A percentile compares a stretch with the other conserved stretches of the same genome.
Evolutionary conservation across 2,113 vertebrate species (phyloP).

Genomic region (Smithornis capensis): DNA sequence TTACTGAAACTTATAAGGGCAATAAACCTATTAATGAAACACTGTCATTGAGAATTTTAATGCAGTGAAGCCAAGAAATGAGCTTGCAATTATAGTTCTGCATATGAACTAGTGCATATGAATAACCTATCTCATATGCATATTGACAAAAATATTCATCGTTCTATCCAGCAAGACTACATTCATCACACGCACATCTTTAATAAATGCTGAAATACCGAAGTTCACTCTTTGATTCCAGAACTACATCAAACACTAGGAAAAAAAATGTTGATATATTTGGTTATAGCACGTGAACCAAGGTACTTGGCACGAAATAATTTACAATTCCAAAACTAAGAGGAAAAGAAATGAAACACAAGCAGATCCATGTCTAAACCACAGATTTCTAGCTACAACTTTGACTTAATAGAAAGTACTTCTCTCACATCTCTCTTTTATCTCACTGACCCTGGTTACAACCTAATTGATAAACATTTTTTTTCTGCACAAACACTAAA

Average conservation of each 20-base stretch:
- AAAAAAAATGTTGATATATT: background rate
- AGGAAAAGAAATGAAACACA: background rate
- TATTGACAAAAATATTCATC: background rate
- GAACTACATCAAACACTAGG: background rate
- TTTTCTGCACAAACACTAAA: background rate
- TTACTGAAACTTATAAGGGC: background rate
- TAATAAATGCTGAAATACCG: background rate
- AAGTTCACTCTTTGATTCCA: background rate
- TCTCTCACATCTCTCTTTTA: background rate
- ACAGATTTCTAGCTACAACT: background rate
- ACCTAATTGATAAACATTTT: background rate
- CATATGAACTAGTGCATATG: background rate
- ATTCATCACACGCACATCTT: background rate
- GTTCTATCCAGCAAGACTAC: background rate
- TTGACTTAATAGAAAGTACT: background rate
- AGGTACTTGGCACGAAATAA: background rate
- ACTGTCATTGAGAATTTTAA: background rate
- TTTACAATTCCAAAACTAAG: background rate
- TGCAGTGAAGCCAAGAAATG: background rate
- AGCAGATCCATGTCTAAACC: background rate
- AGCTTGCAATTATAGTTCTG: background rate
- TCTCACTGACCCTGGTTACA: background rate
- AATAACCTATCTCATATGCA: background rate
- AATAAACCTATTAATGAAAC: slow-evolving; percentile 22
- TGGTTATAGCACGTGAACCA: background rate